A percentile compares a stretch with the other conserved stretches of the same genome.
Conservation (phyloP, 2,797 vertebrate species). For the Malacoctenus gilli region DNA sequence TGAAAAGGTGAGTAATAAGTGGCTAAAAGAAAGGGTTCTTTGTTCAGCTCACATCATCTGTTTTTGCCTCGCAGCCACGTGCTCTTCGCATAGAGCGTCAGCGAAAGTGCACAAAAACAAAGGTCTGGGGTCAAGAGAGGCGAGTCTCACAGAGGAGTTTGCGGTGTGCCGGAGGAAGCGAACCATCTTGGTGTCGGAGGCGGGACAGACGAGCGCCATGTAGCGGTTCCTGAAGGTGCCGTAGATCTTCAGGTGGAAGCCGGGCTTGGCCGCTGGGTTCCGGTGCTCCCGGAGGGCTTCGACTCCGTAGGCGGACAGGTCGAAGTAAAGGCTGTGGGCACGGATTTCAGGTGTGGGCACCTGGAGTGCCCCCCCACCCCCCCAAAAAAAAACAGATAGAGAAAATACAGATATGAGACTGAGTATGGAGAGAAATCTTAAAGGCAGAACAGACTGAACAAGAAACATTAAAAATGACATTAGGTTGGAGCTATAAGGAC, state of each 20-base stretch:
- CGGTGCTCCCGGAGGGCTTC: conserved; percentile 76
- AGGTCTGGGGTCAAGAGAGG: neutral
- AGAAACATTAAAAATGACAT: no score
- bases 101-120: no score
- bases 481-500: no score
- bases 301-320: conserved; percentile 85
- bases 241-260: conserved; percentile 87
- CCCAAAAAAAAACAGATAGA: neutral
- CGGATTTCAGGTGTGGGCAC: conserved; percentile 87
- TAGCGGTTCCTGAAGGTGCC: conserved; percentile 84
- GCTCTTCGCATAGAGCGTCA: no score
- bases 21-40: neutral
- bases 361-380: conserved; percentile 47
- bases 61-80: no score
- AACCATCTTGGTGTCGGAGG: conserved; percentile 83
- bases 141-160: conserved; percentile 81
- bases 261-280: conserved; percentile 67
- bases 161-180: conserved; percentile 82
- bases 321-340: conserved; percentile 83
- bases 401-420: conserved; percentile 1
- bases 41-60: no score
- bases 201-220: conserved; percentile 82
- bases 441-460: neutral
- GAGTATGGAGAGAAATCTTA: no score
- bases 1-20: conserved; percentile 36